Evolutionary conservation across 2,888 invertebrate species (phyloP), one percentile per base, ranked within the genome.

Genomic region (Amiota communis): DNA sequence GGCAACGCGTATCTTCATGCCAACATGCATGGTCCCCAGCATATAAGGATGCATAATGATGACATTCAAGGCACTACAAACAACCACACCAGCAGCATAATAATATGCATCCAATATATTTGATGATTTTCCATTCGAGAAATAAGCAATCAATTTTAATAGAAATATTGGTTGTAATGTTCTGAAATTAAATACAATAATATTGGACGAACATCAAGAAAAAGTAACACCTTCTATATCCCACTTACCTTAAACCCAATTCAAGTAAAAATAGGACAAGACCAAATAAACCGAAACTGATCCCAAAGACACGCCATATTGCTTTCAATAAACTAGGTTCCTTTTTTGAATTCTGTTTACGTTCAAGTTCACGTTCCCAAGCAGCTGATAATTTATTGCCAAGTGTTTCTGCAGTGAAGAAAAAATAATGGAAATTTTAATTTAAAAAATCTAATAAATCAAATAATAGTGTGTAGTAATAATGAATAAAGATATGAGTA

Each of bases 31-130:
- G 0, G 92, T 87, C 20, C 93, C 94, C 91, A 97, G 93, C 93
- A 97, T 96, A 87, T 95, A 97, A 0, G 96, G 96, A 90, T 98
- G 98, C 77, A 95, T 93, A 20, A 95, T 91, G 78, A 96, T 91
- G 47, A 96, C 93, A 83, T 94, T 94, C 23, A 95, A 84, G 0
- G 94, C 93, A 0, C 95, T 95, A 82, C 94, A 94, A 2, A 94
- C 79, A 2, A 95, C 92, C 57, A 97, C 93, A 0, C 93, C 93
- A 0, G 91, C 92, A 0, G 96, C 95, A 88, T 95, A 96, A 70
- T 94, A 87, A 86, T 95, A 96, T 0, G 97, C 96, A 13, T 94
- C 91, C 49, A 83, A 79, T 3, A 82, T 80, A 12, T 85, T 76
- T 2, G 83, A 78, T 2, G 83, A 78, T 56, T 77, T 69, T 2